These are phyloP conservation scores for Ametastegia equiseti DNA, from an alignment of 2,888 invertebrate genomes.

Conservation along the genomic window DNA sequence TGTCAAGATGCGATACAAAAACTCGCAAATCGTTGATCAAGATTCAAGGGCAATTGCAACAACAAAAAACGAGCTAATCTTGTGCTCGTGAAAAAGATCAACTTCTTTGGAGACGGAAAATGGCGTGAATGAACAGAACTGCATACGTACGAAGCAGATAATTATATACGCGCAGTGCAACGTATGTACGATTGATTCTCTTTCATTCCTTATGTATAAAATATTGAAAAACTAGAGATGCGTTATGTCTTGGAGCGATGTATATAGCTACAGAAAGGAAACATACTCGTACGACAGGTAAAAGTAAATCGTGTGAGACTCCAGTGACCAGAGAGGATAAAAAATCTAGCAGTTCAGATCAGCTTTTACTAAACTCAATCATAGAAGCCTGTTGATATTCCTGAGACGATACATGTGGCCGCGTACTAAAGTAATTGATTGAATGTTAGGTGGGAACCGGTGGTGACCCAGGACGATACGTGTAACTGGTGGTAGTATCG, in stretches of 20 bases:
- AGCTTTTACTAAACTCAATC: too few species aligned
- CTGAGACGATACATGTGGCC: conserved; percentile 16
- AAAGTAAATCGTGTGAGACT: too few species aligned
- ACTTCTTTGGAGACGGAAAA: neutral
- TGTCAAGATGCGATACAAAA: too few species aligned
- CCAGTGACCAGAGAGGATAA: too few species aligned
- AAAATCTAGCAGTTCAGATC: too few species aligned
- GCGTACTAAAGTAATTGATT: conserved; percentile 31
- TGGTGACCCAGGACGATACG: conserved; percentile 1
- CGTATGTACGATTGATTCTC: neutral
- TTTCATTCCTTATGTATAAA: too few species aligned
- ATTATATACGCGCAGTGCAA: neutral
- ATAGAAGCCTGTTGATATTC: conserved; percentile 19
- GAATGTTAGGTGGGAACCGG: neutral
- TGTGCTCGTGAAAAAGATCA: neutral
- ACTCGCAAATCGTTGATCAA: too few species aligned
- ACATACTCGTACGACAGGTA: neutral
- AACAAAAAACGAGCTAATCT: too few species aligned
- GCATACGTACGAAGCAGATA: neutral
- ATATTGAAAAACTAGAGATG: too few species aligned
- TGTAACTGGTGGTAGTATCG: conserved; percentile 42
- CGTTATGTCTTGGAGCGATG: too few species aligned
- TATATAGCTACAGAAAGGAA: neutral
- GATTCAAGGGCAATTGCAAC: too few species aligned
- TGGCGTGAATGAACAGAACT: too few species aligned